Evolutionary conservation across 2,797 vertebrate genomes (phyloP), one percentile per base, ranked within the genome.

Genomic region (Valencia hispanica): DNA sequence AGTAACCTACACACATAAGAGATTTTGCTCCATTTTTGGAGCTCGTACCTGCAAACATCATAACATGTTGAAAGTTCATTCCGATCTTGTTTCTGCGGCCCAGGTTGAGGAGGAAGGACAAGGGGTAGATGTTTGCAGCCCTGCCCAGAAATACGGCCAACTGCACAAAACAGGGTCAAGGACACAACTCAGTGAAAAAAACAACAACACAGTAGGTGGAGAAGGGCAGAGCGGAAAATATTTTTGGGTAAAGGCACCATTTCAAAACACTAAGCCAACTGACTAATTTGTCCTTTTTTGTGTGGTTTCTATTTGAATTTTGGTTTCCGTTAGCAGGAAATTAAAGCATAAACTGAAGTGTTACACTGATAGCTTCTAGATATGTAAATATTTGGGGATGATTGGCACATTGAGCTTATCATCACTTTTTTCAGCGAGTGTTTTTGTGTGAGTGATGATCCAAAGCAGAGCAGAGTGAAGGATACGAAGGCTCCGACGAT

Each of bases 401-500:
- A 15, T 17, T n/a, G 12, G 3, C 4, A 3, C 34, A 39, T 25
- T 68, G 0, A n/a, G 1, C 22, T n/a, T n/a, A 1, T 68, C 65
- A 68, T 14, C 11, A 43, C 39, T 18, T 68, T 43, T 8, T n/a
- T n/a, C 15, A 14, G 14, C 2, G 18, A 68, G 4, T 30, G 14
- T 41, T 27, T 41, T 45, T 43, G 12, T 68, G 32, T 50, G 34
- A 41, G 34, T n/a, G 43, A 18, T 36, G 43, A 22, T 32, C 50
- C 61, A 15, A 12, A 39, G 41, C 5, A 0, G 3, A 59, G 43
- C 30, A 68, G 10, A 66, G 27, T 9, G 14, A 92, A 99, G 97
- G 98, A 99, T 99, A 99, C 98, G 0, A 99, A 99, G 75, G 98
- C 97, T 50, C 97, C 97, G 9, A 97, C 93, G 74, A 99, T 97